Conservation (phyloP, 2,797 vertebrate species). For the Falco biarmicus region DNA sequence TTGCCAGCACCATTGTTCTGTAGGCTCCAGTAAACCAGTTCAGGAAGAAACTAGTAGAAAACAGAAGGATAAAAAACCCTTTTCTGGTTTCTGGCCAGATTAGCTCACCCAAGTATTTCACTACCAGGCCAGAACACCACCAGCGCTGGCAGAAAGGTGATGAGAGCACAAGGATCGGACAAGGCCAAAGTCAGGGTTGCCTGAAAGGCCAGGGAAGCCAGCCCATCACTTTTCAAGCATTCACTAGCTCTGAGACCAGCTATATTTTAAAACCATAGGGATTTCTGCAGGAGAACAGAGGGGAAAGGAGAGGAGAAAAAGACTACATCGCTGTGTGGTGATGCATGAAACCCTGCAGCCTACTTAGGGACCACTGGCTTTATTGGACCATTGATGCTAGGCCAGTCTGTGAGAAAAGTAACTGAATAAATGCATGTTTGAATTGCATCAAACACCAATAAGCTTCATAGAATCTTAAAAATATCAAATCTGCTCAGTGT, state of each 20-base stretch:
- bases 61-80: neutral
- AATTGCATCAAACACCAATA: neutral
- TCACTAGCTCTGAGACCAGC: neutral
- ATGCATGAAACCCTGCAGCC: neutral
- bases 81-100: neutral
- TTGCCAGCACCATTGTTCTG: fast-evolving
- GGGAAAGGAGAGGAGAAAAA: too few species aligned
- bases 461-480: neutral
- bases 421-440: neutral
- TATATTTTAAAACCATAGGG: too few species aligned
- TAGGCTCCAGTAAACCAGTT: neutral
- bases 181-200: neutral
- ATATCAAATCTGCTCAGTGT: neutral
- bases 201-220: neutral
- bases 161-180: neutral
- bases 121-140: fast-evolving
- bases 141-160: neutral
- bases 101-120: neutral
- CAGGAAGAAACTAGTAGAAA: neutral
- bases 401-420: neutral
- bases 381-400: neutral
- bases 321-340: neutral
- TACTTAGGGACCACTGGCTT: neutral
- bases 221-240: neutral
- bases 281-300: neutral